Evolutionary conservation across 2,113 vertebrate genomes (phyloP).

Genomic region (Salminus brasiliensis): DNA sequence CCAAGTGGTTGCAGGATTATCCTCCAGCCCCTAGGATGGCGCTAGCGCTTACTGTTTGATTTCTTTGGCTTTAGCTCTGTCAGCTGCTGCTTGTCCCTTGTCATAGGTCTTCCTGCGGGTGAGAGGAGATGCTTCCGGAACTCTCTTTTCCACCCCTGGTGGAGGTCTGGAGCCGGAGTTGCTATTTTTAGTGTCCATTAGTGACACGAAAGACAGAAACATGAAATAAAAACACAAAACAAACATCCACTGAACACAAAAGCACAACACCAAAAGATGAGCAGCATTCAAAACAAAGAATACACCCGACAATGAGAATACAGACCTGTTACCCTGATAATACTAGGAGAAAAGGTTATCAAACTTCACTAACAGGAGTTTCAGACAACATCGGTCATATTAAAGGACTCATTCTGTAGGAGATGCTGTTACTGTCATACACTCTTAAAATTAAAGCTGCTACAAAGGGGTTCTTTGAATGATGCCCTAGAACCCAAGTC

Average conservation of each 20-base stretch:
- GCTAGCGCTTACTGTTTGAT: slow-evolving; percentile 89
- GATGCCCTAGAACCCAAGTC: no score
- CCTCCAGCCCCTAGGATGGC: slow-evolving; percentile 47
- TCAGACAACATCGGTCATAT: background rate
- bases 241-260: slow-evolving; percentile 43
- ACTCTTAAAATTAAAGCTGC: no score
- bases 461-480: no score
- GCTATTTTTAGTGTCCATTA: slow-evolving; percentile 62
- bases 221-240: slow-evolving; percentile 50
- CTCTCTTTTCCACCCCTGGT: slow-evolving; percentile 81
- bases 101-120: slow-evolving; percentile 91
- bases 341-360: background rate
- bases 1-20: slow-evolving; percentile 23
- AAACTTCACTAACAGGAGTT: background rate
- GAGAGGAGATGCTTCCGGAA: slow-evolving; percentile 89
- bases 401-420: background rate
- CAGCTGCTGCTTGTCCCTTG: slow-evolving; percentile 76
- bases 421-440: background rate
- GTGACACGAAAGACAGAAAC: slow-evolving; percentile 54
- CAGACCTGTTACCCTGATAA: slow-evolving; percentile 4
- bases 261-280: slow-evolving; percentile 41
- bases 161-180: slow-evolving; percentile 78
- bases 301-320: background rate
- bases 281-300: slow-evolving; percentile 45
- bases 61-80: slow-evolving; percentile 90